Conservation (phyloP, 2,888 invertebrate species). For the Andrena dorsata region DNA sequence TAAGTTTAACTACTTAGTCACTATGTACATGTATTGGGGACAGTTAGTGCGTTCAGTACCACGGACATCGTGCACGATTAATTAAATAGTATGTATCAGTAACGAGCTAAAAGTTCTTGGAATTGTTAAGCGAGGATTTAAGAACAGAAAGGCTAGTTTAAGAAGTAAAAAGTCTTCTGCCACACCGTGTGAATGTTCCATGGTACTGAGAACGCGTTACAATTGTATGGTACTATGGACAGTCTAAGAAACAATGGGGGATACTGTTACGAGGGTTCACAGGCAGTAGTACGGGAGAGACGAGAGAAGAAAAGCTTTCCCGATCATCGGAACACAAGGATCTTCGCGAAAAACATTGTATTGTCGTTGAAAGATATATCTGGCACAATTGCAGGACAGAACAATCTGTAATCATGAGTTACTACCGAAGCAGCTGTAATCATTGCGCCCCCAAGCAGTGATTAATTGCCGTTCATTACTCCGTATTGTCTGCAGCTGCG, state of each 20-base stretch:
- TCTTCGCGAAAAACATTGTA: not conserved
- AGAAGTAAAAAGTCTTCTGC: not conserved
- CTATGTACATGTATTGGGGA: slow-evolving; percentile 11
- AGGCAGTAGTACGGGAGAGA: not conserved
- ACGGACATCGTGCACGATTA: not conserved
- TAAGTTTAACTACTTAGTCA: slow-evolving; percentile 8
- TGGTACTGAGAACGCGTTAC: not conserved
- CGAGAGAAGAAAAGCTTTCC: slow-evolving; percentile 32
- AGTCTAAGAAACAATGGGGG: not conserved
- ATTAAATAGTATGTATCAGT: not conserved
- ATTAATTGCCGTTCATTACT: slow-evolving; percentile 47
- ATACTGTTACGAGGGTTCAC: not conserved
- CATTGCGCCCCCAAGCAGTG: slow-evolving; percentile 29
- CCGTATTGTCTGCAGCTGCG: slow-evolving; percentile 34
- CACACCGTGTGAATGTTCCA: not conserved
- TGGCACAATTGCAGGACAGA: not conserved
- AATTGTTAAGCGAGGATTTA: not conserved
- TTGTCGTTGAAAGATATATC: not conserved
- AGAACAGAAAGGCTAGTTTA: not conserved
- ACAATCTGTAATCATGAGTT: slow-evolving; percentile 44
- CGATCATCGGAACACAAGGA: not conserved
- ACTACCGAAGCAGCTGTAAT: slow-evolving; percentile 22
- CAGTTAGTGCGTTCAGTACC: not conserved
- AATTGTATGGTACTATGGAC: not conserved
- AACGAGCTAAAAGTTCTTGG: not conserved